Conservation (phyloP, 2,113 vertebrate species). For the Stomatorhinus ivindoensis region DNA sequence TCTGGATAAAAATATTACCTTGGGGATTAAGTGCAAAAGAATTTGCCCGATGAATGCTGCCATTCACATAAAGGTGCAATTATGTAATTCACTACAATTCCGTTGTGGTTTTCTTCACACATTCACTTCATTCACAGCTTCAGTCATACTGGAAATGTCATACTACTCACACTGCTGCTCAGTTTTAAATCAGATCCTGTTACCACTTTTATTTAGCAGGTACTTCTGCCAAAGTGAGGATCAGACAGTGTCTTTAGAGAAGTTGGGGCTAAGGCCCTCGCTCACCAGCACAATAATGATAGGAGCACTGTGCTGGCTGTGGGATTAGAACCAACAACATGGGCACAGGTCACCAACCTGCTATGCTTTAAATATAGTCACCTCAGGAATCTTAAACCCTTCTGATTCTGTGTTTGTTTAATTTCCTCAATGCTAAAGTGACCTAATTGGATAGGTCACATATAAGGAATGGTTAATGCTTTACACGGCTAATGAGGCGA, state of each 20-base stretch:
- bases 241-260: neutral
- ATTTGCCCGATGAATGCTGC: neutral
- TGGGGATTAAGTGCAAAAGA: neutral
- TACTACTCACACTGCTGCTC: neutral
- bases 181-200: neutral
- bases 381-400: neutral
- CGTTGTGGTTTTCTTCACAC: neutral
- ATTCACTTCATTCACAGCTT: neutral
- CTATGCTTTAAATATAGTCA: neutral
- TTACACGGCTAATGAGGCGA: neutral
- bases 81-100: slow-evolving; percentile 5
- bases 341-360: neutral
- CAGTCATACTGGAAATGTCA: neutral
- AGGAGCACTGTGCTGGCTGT: neutral
- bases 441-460: neutral
- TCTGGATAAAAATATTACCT: neutral
- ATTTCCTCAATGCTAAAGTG: neutral
- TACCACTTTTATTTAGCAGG: neutral
- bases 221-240: neutral
- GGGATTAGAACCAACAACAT: neutral
- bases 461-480: neutral
- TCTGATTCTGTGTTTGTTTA: neutral
- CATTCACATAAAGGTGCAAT: neutral
- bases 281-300: neutral
- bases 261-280: neutral